Base-by-base conservation (phyloP, 1,140 invertebrate species). In the Apis laboriosa region DNA sequence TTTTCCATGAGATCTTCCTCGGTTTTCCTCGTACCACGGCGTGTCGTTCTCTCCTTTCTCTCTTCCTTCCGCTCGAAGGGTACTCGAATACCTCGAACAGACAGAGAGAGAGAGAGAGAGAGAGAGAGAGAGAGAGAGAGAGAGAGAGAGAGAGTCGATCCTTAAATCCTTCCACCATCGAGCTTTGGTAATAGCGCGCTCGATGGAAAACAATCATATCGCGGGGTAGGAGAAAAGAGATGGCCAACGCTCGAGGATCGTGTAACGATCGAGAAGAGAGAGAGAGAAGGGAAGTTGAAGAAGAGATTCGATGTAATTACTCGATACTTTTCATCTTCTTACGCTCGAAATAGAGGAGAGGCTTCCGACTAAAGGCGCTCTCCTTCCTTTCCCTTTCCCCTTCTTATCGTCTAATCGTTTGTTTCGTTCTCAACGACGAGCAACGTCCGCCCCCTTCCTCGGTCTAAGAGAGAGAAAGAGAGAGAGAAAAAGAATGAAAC, bases 261-360 rank as follows among this genome's bases (percentile, higher is more conserved):
- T 43, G 53, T 56, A 63, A 63, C 24, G 71, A 64, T 53, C 13
- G 43, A 11, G 43, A 51, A 53, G 49, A 70, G n/a, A 58, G 67
- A 58, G 24, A 24, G 3, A 43, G 34, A 34, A 80, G 8, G 21
- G 19, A 73, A 34, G 71, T 34, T 58, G 66, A 34, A 34, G 28
- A 67, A 70, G 51, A 43, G 53, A 63, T 60, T 84, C 70, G 80
- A 80, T 84, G 79, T 86, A 86, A 86, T 86, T 86, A 89, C 85
- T 85, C 80, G 11, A 74, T 89, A 77, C 67, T 76, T 64, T 61
- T 55, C 55, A 66, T 77, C 49, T 80, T 85, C 43, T 9, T 24
- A 15, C 1, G 56, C 13, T 43, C 12, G 64, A 60, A 43, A 77
- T 17, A 21, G 63, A 49, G 34, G 34, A 34, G 34, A 68, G n/a